phyloP scores from a whole-genome alignment of 1,140 invertebrate genomes.

The Vanessa tameamea region DNA sequence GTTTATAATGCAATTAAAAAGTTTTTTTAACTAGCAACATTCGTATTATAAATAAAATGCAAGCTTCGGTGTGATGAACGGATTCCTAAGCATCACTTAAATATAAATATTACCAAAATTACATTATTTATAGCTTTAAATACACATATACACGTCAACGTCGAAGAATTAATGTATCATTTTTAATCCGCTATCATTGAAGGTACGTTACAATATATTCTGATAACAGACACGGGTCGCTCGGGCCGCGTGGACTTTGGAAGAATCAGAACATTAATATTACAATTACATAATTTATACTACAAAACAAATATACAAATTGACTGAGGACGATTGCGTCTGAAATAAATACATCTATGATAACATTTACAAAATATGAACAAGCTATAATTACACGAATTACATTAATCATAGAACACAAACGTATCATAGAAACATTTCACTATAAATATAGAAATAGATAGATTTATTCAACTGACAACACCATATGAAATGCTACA shows the following conservation, averaged over 20 bases:
- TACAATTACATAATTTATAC: constrained; percentile 8
- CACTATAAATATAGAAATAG: constrained; percentile 19
- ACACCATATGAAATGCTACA: constrained; percentile 31
- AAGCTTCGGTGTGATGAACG: constrained; percentile 32
- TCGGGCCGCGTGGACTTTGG: constrained; percentile 50
- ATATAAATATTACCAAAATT: constrained; percentile 59
- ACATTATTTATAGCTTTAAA: constrained; percentile 66
- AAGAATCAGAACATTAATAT: not conserved
- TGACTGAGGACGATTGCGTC: constrained; percentile 26
- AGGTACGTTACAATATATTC: constrained; percentile 64
- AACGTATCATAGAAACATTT: constrained; percentile 8
- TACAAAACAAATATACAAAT: constrained; percentile 32
- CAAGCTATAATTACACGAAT: constrained; percentile 1
- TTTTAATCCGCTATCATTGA: constrained; percentile 66
- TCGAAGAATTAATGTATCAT: constrained; percentile 61
- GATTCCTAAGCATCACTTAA: constrained; percentile 42
- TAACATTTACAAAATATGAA: constrained; percentile 11
- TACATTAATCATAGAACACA: not conserved
- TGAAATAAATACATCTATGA: constrained; percentile 16
- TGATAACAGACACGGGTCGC: constrained; percentile 65
- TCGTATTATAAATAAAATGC: constrained; percentile 13
- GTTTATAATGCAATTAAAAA: constrained; percentile 5
- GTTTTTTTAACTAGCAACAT: constrained; percentile 19
- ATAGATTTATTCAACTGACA: constrained; percentile 23
- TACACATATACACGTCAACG: constrained; percentile 76